A percentile compares a stretch with the other conserved stretches of the same genome.
Conservation (phyloP, 2,797 vertebrate genomes). For the Crax fasciolata region DNA sequence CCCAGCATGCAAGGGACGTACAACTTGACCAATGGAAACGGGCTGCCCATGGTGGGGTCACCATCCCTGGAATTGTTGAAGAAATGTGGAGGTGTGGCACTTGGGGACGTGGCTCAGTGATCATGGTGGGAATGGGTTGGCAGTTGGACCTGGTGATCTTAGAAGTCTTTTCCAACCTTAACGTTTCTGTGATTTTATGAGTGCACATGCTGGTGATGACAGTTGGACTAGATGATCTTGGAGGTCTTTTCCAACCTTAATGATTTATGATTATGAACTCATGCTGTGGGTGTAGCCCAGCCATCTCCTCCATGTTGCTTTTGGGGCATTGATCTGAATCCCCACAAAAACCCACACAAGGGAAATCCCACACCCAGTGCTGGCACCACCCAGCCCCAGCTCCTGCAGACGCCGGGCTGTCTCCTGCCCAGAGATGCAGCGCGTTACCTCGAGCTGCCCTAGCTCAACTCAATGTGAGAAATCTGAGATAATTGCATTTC, state of each 20-base stretch:
- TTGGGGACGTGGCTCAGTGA: not conserved
- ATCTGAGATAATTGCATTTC: not conserved
- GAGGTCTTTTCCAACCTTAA: not conserved
- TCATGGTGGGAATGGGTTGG: not conserved
- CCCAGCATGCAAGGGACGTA: fast-evolving
- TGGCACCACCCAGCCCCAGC: not conserved
- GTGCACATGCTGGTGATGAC: too few relatives aligned
- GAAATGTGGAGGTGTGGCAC: too few relatives aligned
- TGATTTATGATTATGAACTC: not conserved
- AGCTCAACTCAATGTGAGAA: not conserved
- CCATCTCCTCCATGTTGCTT: fast-evolving
- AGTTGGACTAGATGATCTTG: not conserved
- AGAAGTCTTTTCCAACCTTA: not conserved
- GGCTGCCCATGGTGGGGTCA: too few relatives aligned
- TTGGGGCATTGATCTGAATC: not conserved
- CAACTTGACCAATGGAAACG: not conserved
- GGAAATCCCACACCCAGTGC: fast-evolving
- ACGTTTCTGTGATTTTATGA: too few relatives aligned
- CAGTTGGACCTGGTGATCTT: not conserved
- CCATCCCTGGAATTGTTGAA: not conserved
- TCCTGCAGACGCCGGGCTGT: not conserved
- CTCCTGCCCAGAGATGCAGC: not conserved
- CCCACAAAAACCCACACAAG: fast-evolving
- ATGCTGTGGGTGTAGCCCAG: too few relatives aligned
- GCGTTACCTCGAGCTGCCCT: not conserved